Base-by-base conservation (phyloP, 1,140 invertebrate species). In the Habropoda laboriosa region DNA sequence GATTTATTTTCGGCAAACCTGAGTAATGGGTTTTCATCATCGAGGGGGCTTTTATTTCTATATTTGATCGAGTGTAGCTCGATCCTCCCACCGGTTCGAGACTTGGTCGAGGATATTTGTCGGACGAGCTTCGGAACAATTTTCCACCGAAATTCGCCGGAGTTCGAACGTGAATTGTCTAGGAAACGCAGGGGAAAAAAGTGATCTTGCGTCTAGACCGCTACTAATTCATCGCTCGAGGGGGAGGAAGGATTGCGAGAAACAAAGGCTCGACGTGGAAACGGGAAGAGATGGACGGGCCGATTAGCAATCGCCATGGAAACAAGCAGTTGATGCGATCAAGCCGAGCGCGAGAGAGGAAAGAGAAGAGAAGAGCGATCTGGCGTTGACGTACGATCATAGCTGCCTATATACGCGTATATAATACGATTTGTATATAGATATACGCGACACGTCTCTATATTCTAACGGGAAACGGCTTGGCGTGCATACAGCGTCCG, bases 301-400 rank as follows among this genome's bases (percentile, higher is more conserved):
- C 93, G 93, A 94, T 94, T 94, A 94, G 93, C 94, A 93, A 94
- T 94, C 93, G 93, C 94, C 93, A 94, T 94, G 94, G 93, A 93
- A 94, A 94, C 94, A 94, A 93, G 91, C 91, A 90, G 92, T 93
- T 94, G 93, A 94, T 93, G 92, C 93, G 93, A 94, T 94, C 93
- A 93, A 91, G 90, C 38, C 60, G 86, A 90, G 91, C 91, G 91
- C 90, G 90, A 47, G 18, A 47, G 90, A 91, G 89, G 30, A 49
- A 55, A 76, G 63, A 42, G 70, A n/a, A n/a, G n/a, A n/a, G n/a
- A n/a, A n/a, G n/a, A 38, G 45, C 45, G 67, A 42, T 60, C 13
- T 42, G 40, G 18, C n/a, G 51, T n/a, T 38, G 16, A 38, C 38
- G 49, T 47, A 68, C 58, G 47, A 38, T 32, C n/a, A 45, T 75